Percentiles rank a stretch among this genome's conserved stretches.
phyloP scores from a whole-genome alignment of 1,140 invertebrate species.

The Aplysia californica region DNA sequence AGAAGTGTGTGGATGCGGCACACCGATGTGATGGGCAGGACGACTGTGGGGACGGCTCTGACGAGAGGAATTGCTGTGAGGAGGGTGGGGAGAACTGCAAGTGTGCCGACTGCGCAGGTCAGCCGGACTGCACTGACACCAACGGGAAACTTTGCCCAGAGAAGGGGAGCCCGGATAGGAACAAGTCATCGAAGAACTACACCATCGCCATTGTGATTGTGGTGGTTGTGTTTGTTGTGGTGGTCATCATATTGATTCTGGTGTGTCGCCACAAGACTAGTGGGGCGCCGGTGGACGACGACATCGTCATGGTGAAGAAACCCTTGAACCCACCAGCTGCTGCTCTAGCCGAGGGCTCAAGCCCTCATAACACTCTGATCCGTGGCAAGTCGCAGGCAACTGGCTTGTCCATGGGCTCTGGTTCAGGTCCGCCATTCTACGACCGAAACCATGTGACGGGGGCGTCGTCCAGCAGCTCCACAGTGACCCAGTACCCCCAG shows the following conservation, averaged over 20 bases:
- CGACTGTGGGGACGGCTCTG: conserved; percentile 82
- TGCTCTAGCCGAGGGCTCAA: conserved; percentile 16
- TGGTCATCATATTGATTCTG: conserved; percentile 57
- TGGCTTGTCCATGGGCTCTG: conserved; percentile 51
- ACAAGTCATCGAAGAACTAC: conserved; percentile 42
- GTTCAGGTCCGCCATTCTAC: conserved; percentile 67
- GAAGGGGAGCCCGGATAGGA: neutral
- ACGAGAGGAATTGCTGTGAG: conserved; percentile 79
- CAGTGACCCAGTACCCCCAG: conserved; percentile 76
- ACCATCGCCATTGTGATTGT: conserved; percentile 61
- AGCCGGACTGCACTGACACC: conserved; percentile 13
- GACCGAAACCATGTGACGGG: conserved; percentile 85
- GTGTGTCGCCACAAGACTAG: conserved; percentile 57
- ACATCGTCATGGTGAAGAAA: conserved; percentile 56
- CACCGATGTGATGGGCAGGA: conserved; percentile 74
- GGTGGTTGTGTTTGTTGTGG: conserved; percentile 52
- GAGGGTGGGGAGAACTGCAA: conserved; percentile 68
- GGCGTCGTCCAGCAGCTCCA: conserved; percentile 79
- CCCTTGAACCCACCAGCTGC: conserved; percentile 44
- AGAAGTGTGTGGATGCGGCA: conserved; percentile 78
- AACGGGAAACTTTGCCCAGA: conserved; percentile 21
- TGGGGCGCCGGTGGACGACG: conserved; percentile 36
- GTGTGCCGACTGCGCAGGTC: conserved; percentile 15
- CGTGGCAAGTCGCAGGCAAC: conserved; percentile 48
- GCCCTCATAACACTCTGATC: conserved; percentile 46